These are phyloP conservation scores for Lysandra coridon DNA, from an alignment of 2,888 invertebrate species.

Conservation along the genomic window DNA sequence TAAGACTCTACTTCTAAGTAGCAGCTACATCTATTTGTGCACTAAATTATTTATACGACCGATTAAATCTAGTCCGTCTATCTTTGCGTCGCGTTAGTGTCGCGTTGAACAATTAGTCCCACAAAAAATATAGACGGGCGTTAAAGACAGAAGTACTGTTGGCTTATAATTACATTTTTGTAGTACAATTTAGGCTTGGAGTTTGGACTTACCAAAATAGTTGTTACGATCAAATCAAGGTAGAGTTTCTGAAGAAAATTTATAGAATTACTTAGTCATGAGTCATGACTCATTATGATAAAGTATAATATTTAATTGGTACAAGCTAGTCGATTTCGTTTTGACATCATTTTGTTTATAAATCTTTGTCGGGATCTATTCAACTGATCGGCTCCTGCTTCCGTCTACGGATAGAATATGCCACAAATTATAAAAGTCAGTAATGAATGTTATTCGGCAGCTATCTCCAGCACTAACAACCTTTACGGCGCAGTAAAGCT, in stretches of 20 bases:
- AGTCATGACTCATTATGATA: too few species aligned
- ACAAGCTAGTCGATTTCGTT: too few species aligned
- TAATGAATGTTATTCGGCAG: not conserved
- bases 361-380: not conserved
- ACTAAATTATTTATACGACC: not conserved
- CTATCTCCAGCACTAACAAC: constrained; percentile 29
- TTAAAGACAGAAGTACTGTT: too few species aligned
- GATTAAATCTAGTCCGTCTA: not conserved
- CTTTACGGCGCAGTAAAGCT: constrained; percentile 32
- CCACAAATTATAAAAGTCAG: not conserved
- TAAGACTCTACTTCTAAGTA: not conserved
- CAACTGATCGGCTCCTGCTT: not conserved
- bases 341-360: too few species aligned
- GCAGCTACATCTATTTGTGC: not conserved
- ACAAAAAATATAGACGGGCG: not conserved
- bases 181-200: too few species aligned
- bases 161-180: too few species aligned
- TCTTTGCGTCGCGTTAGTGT: not conserved
- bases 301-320: too few species aligned
- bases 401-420: not conserved
- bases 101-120: not conserved
- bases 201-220: too few species aligned
- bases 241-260: too few species aligned
- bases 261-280: too few species aligned
- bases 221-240: too few species aligned